Conservation (phyloP, 2,113 vertebrate genomes). For the Otis tarda region DNA sequence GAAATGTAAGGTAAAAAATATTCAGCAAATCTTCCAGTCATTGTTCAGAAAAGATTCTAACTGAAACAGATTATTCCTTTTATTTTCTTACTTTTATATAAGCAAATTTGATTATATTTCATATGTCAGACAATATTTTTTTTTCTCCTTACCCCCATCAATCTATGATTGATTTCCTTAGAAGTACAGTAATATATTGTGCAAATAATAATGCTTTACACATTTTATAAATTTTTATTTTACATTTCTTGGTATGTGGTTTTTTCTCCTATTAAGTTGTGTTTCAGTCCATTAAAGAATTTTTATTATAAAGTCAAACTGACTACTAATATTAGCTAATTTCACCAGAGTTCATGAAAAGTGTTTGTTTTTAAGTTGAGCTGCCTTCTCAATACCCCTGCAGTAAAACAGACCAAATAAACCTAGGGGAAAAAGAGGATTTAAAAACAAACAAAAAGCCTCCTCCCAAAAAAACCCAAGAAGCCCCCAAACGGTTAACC, state of each 20-base stretch:
- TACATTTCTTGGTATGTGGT: neutral
- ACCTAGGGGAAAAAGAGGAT: neutral
- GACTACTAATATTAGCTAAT: neutral
- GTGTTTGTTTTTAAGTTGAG: neutral
- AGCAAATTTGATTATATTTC: neutral
- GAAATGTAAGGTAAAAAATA: neutral
- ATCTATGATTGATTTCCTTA: neutral
- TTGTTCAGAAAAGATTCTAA: neutral
- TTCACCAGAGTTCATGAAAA: neutral
- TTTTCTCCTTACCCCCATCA: neutral
- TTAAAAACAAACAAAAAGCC: neutral
- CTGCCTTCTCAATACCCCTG: neutral
- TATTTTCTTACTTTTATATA: neutral
- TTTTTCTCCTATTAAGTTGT: neutral
- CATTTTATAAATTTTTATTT: neutral
- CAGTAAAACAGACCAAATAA: neutral
- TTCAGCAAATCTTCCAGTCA: neutral
- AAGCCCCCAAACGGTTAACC: neutral
- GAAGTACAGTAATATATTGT: neutral
- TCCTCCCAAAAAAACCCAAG: neutral
- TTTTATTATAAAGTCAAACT: neutral
- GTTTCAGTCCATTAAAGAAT: neutral
- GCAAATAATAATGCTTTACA: neutral
- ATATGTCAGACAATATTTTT: neutral
- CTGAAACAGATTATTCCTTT: neutral